A percentile compares a stretch with the other conserved stretches of the same genome.
phyloP scores from a whole-genome alignment of 2,797 vertebrate species.

The Aldrovandia affinis region DNA sequence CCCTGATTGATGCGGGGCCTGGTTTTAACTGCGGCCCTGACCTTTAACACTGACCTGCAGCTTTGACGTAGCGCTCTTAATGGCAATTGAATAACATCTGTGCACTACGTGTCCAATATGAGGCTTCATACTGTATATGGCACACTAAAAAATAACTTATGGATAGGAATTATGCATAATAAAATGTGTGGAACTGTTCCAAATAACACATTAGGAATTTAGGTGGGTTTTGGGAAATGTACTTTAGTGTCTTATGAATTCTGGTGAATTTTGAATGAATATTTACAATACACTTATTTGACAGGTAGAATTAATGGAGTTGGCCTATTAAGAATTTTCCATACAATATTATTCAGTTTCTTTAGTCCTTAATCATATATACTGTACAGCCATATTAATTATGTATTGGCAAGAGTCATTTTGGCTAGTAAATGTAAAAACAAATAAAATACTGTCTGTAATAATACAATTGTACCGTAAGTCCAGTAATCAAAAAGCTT shows the following conservation, averaged over 20 bases:
- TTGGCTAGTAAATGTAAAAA: background rate
- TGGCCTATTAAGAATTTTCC: background rate
- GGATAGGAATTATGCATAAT: background rate
- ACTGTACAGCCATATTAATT: background rate
- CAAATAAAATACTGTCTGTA: background rate
- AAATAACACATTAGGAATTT: too few species aligned
- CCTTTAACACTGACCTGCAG: background rate
- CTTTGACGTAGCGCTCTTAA: background rate
- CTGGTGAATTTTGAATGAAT: background rate
- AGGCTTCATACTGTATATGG: background rate
- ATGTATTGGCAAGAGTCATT: background rate
- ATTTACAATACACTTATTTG: background rate
- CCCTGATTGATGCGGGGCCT: background rate
- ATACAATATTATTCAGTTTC: background rate
- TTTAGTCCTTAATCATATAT: background rate
- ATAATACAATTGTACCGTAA: too few species aligned
- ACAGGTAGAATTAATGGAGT: background rate
- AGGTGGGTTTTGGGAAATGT: too few species aligned
- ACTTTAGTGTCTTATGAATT: background rate
- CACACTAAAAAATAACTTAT: background rate
- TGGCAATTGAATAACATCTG: background rate
- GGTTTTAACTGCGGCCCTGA: slow-evolving; percentile 8
- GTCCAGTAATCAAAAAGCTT: background rate
- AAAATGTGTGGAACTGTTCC: background rate
- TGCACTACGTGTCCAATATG: background rate